These are phyloP conservation scores for Cryptocephalus moraei DNA, from an alignment of 2,888 invertebrate species.

Conservation along the genomic window DNA sequence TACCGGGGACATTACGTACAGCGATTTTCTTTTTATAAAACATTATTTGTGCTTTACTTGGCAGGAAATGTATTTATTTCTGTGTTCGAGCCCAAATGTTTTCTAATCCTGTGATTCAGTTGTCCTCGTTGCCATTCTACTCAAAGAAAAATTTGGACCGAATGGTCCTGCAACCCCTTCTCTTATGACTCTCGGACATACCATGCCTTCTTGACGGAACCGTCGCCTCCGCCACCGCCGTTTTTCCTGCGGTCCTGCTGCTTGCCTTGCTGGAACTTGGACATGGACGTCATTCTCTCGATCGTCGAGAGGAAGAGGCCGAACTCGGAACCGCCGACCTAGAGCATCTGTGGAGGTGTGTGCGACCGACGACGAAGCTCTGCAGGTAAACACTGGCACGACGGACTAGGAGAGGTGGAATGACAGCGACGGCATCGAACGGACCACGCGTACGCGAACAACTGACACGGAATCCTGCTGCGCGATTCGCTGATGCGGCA, in stretches of 20 bases:
- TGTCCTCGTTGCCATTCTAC: too few relatives aligned
- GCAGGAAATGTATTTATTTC: too few relatives aligned
- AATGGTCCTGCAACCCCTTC: too few relatives aligned
- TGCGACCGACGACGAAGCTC: neutral
- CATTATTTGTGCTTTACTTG: too few relatives aligned
- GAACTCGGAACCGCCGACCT: constrained; percentile 2
- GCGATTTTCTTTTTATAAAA: too few relatives aligned
- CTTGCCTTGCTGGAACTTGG: constrained; percentile 18
- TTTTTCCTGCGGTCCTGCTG: constrained; percentile 20
- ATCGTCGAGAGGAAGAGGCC: constrained; percentile 3
- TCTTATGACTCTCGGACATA: constrained; percentile 29
- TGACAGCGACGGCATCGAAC: neutral
- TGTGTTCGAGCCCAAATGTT: too few relatives aligned
- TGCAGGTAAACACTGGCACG: too few relatives aligned
- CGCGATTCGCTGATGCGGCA: too few relatives aligned
- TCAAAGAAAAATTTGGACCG: too few relatives aligned
- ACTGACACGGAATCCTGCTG: neutral
- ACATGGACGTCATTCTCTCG: constrained; percentile 28
- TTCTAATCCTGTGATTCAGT: too few relatives aligned
- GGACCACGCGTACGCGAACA: neutral
- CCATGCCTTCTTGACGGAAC: constrained; percentile 29
- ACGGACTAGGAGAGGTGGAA: too few relatives aligned
- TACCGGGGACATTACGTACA: too few relatives aligned
- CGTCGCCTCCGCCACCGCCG: constrained; percentile 14
- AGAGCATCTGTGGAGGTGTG: neutral